phyloP scores from a whole-genome alignment of 2,888 invertebrate genomes.

The Trissoscelio sp. region DNA sequence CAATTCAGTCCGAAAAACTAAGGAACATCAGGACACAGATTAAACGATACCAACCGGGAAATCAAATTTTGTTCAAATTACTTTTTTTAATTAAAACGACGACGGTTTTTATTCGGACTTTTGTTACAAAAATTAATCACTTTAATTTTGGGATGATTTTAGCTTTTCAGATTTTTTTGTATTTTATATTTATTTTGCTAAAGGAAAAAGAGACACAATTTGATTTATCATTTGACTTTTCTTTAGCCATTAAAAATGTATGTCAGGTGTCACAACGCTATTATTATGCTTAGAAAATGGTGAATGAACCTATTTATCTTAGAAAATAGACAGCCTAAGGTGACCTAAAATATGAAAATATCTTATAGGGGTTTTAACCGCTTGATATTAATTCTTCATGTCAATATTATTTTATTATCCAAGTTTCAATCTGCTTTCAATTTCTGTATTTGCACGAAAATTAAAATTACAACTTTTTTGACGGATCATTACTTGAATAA shows the following conservation, averaged over 20 bases:
- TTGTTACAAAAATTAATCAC: neutral
- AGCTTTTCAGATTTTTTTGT: no score
- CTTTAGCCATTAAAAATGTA: constrained; percentile 41
- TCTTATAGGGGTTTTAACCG: no score
- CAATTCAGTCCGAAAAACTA: constrained; percentile 17
- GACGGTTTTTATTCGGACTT: neutral
- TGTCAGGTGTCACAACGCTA: constrained; percentile 30
- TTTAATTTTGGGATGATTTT: no score
- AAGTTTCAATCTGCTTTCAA: no score
- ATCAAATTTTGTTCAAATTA: constrained; percentile 10
- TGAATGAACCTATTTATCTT: constrained; percentile 34
- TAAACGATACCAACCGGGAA: constrained; percentile 10
- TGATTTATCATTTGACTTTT: no score
- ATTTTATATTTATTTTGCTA: no score
- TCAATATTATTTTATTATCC: no score
- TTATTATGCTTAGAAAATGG: constrained; percentile 41
- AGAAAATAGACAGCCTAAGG: constrained; percentile 25
- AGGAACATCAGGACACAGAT: constrained; percentile 17
- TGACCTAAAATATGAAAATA: constrained; percentile 42
- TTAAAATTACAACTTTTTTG: neutral
- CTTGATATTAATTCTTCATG: no score
- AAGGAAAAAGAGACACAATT: no score
- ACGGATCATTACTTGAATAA: neutral
- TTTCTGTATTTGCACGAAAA: no score
- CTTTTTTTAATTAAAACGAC: constrained; percentile 16